Base-by-base conservation (phyloP, 2,113 vertebrate species). In the Polypterus bichir region DNA sequence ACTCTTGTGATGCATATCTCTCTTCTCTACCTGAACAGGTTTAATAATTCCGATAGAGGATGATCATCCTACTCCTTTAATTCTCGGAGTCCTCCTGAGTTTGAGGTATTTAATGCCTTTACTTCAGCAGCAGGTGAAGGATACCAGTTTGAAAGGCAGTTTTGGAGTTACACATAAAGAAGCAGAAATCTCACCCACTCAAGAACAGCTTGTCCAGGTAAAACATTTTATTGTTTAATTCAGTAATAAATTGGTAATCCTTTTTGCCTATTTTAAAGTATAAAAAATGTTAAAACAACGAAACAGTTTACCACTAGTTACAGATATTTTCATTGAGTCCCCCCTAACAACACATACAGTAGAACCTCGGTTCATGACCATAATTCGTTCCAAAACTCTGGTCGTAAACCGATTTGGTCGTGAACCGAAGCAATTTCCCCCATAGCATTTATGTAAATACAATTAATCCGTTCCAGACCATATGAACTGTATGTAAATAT, bases 141-240 rank as follows among this genome's bases (percentile, higher is more conserved):
- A 93, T 75, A 91, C 83, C 48, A 96, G 93, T 73, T 81, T 99
- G 66, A 97, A 97, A 74, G 96, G 95, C 74, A 99, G 96, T 79
- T 99, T 99, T 47, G 95, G 95, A 1, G 88, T 97, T 64, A 97
- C 88, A 11, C 84, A 82, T 65, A 98, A 97, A 65, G 96, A 99
- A 75, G 82, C 89, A 1, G 96, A 99, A 57, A 79, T 97, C 52
- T 91, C 89, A 10, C 94, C 95, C 46, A 89, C 95, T 44, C 77
- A 84, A 3, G 91, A 94, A 57, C 94, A 97, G 64, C 86, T 99
- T 52, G 71, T 89, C 45, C 95, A 98, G 92, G 96, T 97, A 73
- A 60, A 70, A 3, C 27, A 27, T 27, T 27, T 27, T 27, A 27
- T 27, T 27, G 3, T 11, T 27, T 27, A 27, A 27, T 27, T 1